Evolutionary conservation across 2,113 vertebrate genomes (phyloP).

Genomic region (Cygnus atratus): DNA sequence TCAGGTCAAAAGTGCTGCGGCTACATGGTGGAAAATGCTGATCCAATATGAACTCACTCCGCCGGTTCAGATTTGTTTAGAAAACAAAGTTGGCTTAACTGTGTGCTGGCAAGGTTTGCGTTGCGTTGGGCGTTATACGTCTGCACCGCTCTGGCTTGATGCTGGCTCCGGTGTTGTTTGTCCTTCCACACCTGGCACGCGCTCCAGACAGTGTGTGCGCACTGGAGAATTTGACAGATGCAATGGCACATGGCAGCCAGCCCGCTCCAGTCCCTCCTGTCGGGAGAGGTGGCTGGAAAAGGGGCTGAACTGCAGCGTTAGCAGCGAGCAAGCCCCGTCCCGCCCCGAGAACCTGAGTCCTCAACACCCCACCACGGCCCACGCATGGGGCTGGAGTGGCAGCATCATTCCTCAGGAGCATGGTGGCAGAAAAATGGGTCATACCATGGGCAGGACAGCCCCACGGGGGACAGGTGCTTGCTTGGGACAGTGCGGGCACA

Average conservation of each 20-base stretch:
- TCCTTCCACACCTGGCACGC: conserved; percentile 43
- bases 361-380: not conserved
- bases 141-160: conserved; percentile 14
- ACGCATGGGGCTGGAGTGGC: accelerated
- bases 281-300: not conserved
- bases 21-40: conserved; percentile 31
- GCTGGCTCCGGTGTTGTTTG: conserved; percentile 7
- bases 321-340: not conserved
- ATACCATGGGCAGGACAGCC: accelerated
- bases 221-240: conserved; percentile 17
- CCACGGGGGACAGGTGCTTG: not conserved
- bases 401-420: not conserved
- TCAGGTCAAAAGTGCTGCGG: conserved; percentile 41
- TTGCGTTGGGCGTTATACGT: conserved; percentile 28
- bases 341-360: not conserved
- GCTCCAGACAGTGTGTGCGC: not conserved
- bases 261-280: not conserved
- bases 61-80: conserved; percentile 54
- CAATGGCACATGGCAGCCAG: not conserved
- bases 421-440: not conserved
- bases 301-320: conserved; percentile 4
- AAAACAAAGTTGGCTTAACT: conserved; percentile 62
- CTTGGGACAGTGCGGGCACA: not conserved
- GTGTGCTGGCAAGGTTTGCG: conserved; percentile 43
- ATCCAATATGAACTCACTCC: conserved; percentile 33